Conservation (phyloP, 2,113 vertebrate genomes). For the Osmerus eperlanus region DNA sequence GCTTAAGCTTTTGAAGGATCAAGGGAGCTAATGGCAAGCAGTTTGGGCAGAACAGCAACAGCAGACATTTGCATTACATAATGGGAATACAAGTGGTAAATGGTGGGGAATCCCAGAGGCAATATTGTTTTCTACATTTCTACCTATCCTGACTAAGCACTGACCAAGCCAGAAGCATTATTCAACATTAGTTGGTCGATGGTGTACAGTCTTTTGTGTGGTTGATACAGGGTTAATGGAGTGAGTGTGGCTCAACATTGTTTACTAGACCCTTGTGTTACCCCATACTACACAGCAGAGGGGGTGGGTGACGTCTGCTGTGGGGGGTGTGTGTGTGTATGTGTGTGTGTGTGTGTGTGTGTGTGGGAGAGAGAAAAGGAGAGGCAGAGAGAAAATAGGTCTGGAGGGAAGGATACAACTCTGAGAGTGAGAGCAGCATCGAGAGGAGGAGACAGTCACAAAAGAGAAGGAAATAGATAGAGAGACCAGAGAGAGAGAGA, state of each 20-base stretch:
- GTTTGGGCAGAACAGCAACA: too few relatives aligned
- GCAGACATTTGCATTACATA: too few relatives aligned
- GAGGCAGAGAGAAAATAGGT: too few relatives aligned
- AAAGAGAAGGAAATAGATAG: conserved; percentile 3
- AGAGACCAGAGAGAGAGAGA: conserved; percentile 37
- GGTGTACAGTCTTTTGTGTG: neutral
- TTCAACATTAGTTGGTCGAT: neutral
- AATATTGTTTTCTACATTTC: too few relatives aligned
- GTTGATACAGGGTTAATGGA: neutral
- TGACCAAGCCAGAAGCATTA: too few relatives aligned
- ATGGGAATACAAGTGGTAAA: too few relatives aligned
- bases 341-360: neutral
- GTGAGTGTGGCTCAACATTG: conserved; percentile 3
- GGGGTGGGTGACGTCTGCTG: conserved; percentile 48
- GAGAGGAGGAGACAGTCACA: conserved; percentile 13
- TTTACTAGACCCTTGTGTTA: conserved; percentile 52
- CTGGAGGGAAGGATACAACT: neutral
- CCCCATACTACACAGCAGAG: conserved; percentile 39
- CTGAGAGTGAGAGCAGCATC: conserved; percentile 35
- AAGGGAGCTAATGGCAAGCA: neutral
- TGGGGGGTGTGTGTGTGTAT: conserved; percentile 5
- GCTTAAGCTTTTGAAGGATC: neutral
- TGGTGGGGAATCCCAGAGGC: neutral
- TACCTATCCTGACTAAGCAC: too few relatives aligned
- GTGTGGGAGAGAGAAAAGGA: neutral